These are phyloP conservation scores for Formicarius rufipectus DNA, from an alignment of 2,113 vertebrate species.

Conservation along the genomic window DNA sequence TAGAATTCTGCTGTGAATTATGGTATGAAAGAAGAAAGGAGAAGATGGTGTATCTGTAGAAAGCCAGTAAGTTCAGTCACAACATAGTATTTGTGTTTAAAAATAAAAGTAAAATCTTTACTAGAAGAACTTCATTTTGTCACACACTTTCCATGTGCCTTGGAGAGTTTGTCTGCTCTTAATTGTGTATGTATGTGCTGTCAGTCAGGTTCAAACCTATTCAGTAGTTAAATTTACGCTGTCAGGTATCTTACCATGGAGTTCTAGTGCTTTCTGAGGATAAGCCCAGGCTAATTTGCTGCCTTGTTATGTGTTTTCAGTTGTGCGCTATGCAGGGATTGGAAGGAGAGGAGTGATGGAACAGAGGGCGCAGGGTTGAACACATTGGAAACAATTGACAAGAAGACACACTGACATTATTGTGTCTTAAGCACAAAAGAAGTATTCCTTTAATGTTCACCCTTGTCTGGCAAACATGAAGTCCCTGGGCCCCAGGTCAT, in stretches of 20 bases:
- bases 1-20: neutral
- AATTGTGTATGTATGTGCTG: fast-evolving
- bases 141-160: neutral
- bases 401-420: neutral
- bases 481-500: neutral
- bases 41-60: neutral
- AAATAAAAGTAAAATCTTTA: neutral
- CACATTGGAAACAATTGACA: neutral
- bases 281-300: neutral
- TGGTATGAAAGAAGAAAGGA: neutral
- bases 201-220: neutral
- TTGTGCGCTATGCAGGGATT: neutral
- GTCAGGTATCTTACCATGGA: neutral
- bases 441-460: neutral
- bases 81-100: neutral
- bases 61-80: neutral
- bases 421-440: neutral
- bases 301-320: neutral
- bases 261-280: neutral
- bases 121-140: neutral
- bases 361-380: neutral
- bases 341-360: neutral
- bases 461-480: fast-evolving
- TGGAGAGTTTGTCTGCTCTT: neutral
- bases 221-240: neutral